phyloP scores from a whole-genome alignment of 2,888 invertebrate species.

The Zaprionus obscuricornis region DNA sequence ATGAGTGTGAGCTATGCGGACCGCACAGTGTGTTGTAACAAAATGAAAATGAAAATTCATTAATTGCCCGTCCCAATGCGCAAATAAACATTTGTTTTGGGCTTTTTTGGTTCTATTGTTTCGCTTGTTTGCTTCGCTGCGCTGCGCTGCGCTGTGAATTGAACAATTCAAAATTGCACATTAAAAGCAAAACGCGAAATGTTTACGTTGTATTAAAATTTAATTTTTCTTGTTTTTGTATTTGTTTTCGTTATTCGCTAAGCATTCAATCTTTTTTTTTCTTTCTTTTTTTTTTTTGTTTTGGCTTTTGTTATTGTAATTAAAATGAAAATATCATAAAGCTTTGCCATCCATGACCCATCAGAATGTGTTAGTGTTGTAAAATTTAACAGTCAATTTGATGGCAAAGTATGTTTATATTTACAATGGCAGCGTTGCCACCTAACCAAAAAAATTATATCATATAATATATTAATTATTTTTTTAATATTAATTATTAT shows the following conservation, averaged over 20 bases:
- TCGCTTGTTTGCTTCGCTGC: conserved; percentile 15
- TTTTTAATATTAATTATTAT: too few species aligned
- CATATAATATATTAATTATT: too few species aligned
- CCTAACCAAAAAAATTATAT: too few species aligned
- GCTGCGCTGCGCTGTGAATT: conserved; percentile 12
- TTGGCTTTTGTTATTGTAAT: conserved; percentile 31
- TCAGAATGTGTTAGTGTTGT: background rate
- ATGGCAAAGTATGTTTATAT: too few species aligned
- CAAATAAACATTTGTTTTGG: conserved; percentile 66
- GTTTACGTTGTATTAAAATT: conserved; percentile 47
- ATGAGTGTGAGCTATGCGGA: conserved; percentile 48
- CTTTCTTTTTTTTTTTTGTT: too few species aligned
- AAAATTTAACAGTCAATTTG: conserved; percentile 7
- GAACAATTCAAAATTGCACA: conserved; percentile 42
- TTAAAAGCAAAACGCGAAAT: conserved; percentile 49
- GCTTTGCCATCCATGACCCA: background rate
- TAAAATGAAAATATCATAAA: conserved; percentile 25
- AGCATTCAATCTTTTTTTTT: conserved; percentile 14
- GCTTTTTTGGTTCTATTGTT: conserved; percentile 27
- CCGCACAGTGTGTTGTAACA: conserved; percentile 24
- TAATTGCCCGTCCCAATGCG: conserved; percentile 64
- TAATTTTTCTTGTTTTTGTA: background rate
- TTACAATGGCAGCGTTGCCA: too few species aligned
- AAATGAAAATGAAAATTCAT: conserved; percentile 53
- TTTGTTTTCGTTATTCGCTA: conserved; percentile 14